Evolutionary conservation across 2,888 invertebrate genomes (phyloP).

Genomic region (Stenolophus ochropezus): DNA sequence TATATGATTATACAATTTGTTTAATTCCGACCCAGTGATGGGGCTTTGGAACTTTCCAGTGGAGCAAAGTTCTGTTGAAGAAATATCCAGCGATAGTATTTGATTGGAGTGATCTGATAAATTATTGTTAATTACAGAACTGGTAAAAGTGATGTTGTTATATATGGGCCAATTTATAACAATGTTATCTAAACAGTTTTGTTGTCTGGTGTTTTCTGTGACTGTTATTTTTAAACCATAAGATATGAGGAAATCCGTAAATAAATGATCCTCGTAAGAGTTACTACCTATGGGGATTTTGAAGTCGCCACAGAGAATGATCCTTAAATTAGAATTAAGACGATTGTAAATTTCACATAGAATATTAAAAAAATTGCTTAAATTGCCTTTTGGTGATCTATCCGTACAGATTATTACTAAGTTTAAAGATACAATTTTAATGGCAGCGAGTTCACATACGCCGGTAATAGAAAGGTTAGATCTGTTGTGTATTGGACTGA

Average conservation of each 20-base stretch:
- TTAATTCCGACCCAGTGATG: neutral
- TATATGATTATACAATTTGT: neutral
- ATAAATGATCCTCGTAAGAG: neutral
- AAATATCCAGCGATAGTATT: neutral
- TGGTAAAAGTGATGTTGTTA: neutral
- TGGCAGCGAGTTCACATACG: neutral
- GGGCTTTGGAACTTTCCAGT: neutral
- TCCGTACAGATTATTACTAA: neutral
- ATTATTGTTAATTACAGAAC: neutral
- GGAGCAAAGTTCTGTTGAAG: neutral
- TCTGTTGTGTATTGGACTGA: too few relatives aligned
- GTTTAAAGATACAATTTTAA: neutral
- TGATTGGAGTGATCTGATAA: neutral
- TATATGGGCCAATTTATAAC: neutral
- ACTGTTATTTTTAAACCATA: neutral
- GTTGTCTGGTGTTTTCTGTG: neutral
- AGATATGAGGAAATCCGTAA: neutral
- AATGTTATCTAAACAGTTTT: constrained; percentile 19
- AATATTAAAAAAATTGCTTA: neutral
- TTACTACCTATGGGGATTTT: neutral
- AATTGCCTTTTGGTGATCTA: neutral
- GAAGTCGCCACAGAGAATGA: constrained; percentile 21
- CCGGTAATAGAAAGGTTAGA: neutral
- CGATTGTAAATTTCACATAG: neutral
- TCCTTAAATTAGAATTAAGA: neutral